Percentiles rank a stretch among this genome's conserved stretches.
Evolutionary conservation across 2,113 vertebrate species (phyloP).

Genomic region (Lichenostomus cassidix): DNA sequence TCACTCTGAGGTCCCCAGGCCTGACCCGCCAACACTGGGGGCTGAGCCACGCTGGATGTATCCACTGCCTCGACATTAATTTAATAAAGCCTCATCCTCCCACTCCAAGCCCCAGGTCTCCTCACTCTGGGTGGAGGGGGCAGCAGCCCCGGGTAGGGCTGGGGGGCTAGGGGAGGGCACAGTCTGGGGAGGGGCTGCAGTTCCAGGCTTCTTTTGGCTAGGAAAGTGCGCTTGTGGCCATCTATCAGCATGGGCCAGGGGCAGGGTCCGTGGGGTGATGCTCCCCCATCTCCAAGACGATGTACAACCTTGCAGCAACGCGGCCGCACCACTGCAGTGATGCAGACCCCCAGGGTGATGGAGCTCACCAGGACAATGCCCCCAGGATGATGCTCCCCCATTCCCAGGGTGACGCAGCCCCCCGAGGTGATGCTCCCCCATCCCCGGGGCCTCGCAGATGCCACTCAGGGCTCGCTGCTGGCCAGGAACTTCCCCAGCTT

Average conservation of each 20-base stretch:
- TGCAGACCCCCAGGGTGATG: background rate
- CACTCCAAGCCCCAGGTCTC: background rate
- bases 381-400: fast-evolving
- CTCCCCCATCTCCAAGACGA: too few relatives aligned
- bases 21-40: fast-evolving
- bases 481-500: background rate
- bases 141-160: background rate
- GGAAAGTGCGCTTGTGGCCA: fast-evolving
- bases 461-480: background rate
- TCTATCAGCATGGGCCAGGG: fast-evolving
- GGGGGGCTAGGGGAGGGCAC: background rate
- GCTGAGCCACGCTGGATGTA: background rate
- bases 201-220: background rate
- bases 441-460: fast-evolving
- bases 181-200: background rate
- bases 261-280: fast-evolving
- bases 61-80: background rate
- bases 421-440: background rate
- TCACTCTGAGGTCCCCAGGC: background rate
- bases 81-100: slow-evolving; percentile 33
- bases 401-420: fast-evolving
- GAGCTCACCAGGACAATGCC: too few relatives aligned
- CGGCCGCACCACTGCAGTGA: fast-evolving
- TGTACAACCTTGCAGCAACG: too few relatives aligned
- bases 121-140: background rate